Percentiles rank a stretch among this genome's conserved stretches.
Conservation (phyloP, 2,888 invertebrate genomes). For the Polyploca ridens region DNA sequence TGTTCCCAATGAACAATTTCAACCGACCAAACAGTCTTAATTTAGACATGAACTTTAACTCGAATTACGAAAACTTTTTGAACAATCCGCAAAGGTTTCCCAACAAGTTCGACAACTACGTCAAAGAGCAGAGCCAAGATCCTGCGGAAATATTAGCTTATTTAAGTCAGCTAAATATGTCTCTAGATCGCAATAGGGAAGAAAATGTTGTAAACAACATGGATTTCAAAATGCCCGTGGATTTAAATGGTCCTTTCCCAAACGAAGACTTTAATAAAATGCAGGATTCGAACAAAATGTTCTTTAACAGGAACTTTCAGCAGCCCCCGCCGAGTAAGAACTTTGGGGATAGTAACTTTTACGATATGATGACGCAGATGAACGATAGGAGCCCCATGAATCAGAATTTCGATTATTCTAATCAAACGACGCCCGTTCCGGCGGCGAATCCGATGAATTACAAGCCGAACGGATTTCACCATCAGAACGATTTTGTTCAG, state of each 20-base stretch:
- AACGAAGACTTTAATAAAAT: constrained; percentile 63
- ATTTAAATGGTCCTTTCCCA: constrained; percentile 65
- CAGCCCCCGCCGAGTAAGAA: constrained; percentile 60
- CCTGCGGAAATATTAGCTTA: constrained; percentile 65
- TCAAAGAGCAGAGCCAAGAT: constrained; percentile 67
- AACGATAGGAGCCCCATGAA: constrained; percentile 58
- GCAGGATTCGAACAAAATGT: constrained; percentile 69
- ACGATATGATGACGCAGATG: constrained; percentile 66
- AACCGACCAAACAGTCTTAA: constrained; percentile 73
- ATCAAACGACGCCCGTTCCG: constrained; percentile 56
- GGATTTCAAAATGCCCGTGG: constrained; percentile 69
- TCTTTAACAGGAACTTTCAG: constrained; percentile 62
- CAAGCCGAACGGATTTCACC: constrained; percentile 71
- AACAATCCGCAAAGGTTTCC: constrained; percentile 60
- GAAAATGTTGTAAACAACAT: constrained; percentile 57
- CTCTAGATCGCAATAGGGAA: constrained; percentile 59
- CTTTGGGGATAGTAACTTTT: constrained; percentile 64
- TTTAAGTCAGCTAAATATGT: constrained; percentile 66
- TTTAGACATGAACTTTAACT: constrained; percentile 67
- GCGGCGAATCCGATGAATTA: constrained; percentile 53
- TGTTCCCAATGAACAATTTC: constrained; percentile 62
- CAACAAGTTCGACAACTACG: constrained; percentile 51
- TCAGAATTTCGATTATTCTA: constrained; percentile 69
- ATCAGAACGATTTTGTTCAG: constrained; percentile 63
- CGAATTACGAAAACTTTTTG: constrained; percentile 57